phyloP scores from a whole-genome alignment of 2,797 vertebrate genomes.

The Lepus townsendii region DNA sequence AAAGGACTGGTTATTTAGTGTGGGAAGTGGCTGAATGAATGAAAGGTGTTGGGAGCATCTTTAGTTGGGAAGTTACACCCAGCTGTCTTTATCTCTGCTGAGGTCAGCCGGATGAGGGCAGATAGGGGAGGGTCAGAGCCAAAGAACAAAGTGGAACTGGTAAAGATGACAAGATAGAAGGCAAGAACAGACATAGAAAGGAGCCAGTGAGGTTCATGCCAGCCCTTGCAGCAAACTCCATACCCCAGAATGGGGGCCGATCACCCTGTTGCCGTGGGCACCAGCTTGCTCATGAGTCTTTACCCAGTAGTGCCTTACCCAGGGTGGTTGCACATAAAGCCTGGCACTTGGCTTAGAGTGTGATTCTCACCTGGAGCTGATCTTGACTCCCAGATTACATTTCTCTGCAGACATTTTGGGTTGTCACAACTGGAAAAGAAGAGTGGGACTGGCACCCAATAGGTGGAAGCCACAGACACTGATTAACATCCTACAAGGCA shows the following conservation, averaged over 20 bases:
- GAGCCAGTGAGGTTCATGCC: neutral
- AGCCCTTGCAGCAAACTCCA: neutral
- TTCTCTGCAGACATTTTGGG: neutral
- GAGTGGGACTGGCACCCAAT: neutral
- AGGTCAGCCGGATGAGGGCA: neutral
- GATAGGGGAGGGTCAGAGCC: neutral
- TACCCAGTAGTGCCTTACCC: accelerated
- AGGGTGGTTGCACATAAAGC: too few relatives aligned
- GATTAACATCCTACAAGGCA: neutral
- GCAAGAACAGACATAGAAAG: neutral
- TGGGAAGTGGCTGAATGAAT: neutral
- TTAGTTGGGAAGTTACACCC: neutral
- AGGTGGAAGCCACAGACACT: neutral
- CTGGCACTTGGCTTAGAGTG: too few relatives aligned
- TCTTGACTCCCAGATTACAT: neutral
- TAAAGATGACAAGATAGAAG: neutral
- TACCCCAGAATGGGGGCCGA: accelerated
- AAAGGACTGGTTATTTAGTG: neutral
- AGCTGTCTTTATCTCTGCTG: neutral
- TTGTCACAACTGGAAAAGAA: neutral
- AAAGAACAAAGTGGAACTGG: neutral
- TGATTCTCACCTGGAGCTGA: neutral
- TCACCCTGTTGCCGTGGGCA: neutral
- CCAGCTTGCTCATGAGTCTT: neutral
- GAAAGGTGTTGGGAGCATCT: neutral